Evolutionary conservation across 1,140 invertebrate species (phyloP), one percentile per base, ranked within the genome.

Genomic region (Anoplophora glabripennis): DNA sequence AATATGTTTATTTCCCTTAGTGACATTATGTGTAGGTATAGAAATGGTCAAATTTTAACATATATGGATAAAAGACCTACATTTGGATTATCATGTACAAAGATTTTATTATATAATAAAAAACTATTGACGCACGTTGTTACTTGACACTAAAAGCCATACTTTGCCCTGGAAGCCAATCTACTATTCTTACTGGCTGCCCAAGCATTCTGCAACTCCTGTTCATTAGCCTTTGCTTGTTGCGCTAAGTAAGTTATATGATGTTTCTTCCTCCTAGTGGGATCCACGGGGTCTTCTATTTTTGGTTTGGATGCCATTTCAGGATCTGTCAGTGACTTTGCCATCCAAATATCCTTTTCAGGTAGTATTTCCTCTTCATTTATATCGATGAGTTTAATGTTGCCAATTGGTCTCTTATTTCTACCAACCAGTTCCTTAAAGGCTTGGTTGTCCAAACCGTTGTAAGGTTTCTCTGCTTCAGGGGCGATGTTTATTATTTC

Each of bases 221-320:
- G 77, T 77, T 98, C 94, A 79, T 94, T 90, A 41, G 91, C 92
- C 77, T 96, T 96, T 7, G 72, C 74, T 80, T 90, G 92, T 75
- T 92, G 90, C 7, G 94, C 94, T 54, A 97, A 81, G 76, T 97
- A 97, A 3, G 93, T 96, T 64, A 98, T 98, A 79, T 98, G 95
- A 82, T 98, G 94, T 77, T 97, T 97, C 37, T 87, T 79, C 65
- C 83, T 85, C 59, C 89, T 88, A 65, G 88, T 86, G 11, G 79
- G 80, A 63, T 71, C 71, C 2, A 86, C 85, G 0, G 87, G 86
- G 63, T 86, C 82, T 65, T 83, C 80, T 35, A 62, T 45, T 11
- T 44, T 83, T 80, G 56, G 78, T 77, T 36, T 80, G 60, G 28
- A 78, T 76, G 53, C 79, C 71, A 64, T 77, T 71, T 76, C 76